Conservation (phyloP, 2,888 invertebrate species). For the Maniola hyperantus region DNA sequence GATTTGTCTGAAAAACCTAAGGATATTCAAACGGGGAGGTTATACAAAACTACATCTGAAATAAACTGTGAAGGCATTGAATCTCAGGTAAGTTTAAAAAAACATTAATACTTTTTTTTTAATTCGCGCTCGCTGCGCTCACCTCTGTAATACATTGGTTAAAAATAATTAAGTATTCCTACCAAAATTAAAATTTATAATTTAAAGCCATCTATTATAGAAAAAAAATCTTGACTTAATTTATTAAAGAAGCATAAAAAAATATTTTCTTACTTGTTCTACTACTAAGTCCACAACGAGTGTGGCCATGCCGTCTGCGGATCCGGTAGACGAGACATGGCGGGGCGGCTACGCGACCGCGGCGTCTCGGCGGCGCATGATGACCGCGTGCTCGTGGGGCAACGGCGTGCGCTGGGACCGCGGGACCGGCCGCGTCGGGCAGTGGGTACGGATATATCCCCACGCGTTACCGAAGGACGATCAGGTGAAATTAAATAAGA, state of each 20-base stretch:
- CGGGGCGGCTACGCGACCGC: slow-evolving; percentile 73
- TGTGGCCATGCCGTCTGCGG: slow-evolving; percentile 52
- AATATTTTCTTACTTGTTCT: no score
- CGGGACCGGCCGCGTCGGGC: slow-evolving; percentile 85
- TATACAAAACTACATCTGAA: slow-evolving; percentile 52
- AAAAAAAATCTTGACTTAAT: not conserved
- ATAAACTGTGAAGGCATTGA: slow-evolving; percentile 54
- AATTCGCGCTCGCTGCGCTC: no score
- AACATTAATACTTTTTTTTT: no score
- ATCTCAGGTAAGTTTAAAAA: slow-evolving; percentile 51
- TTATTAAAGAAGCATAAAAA: no score
- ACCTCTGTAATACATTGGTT: no score
- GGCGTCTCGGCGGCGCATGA: slow-evolving; percentile 67
- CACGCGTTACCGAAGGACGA: slow-evolving; percentile 64
- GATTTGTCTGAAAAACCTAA: slow-evolving; percentile 58
- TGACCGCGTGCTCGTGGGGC: slow-evolving; percentile 83
- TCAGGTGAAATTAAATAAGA: slow-evolving; percentile 49
- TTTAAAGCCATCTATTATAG: no score
- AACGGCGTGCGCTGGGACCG: slow-evolving; percentile 88
- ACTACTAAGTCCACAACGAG: slow-evolving; percentile 56
- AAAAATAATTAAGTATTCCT: no score
- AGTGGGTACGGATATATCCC: slow-evolving; percentile 91
- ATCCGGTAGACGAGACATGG: slow-evolving; percentile 69
- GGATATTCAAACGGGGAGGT: slow-evolving; percentile 50
- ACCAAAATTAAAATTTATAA: no score